Percentiles rank a stretch among this genome's conserved stretches.
These are phyloP conservation scores for Calephelis nemesis DNA, from an alignment of 1,140 invertebrate species.

Conservation along the genomic window DNA sequence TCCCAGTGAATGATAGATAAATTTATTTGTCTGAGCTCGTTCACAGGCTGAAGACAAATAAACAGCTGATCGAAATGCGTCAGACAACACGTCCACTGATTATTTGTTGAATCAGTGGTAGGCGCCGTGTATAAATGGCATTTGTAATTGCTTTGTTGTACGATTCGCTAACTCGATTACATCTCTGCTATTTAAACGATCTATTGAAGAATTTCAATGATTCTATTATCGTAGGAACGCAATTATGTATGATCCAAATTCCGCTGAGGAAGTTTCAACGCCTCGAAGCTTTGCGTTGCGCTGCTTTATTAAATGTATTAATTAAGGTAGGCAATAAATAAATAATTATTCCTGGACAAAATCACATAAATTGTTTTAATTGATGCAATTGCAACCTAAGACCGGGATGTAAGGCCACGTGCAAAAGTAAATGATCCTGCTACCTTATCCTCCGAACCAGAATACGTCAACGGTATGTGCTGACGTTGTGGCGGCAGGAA, in stretches of 20 bases:
- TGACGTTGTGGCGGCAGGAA: too few relatives aligned
- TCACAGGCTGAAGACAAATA: slow-evolving; percentile 1
- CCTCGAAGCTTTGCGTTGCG: too few relatives aligned
- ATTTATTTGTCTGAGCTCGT: background rate
- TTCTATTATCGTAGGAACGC: background rate
- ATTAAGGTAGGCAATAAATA: too few relatives aligned
- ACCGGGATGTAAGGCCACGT: too few relatives aligned
- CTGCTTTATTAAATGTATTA: too few relatives aligned
- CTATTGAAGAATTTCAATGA: background rate
- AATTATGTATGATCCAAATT: background rate
- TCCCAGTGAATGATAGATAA: background rate
- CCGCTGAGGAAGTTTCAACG: too few relatives aligned
- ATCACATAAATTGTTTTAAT: too few relatives aligned
- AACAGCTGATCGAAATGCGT: slow-evolving; percentile 9
- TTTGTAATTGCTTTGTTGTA: slow-evolving; percentile 2
- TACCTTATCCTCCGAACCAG: too few relatives aligned
- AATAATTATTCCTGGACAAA: too few relatives aligned
- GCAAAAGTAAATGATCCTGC: too few relatives aligned
- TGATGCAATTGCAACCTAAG: background rate
- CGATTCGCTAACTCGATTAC: slow-evolving; percentile 2
- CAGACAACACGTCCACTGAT: background rate
- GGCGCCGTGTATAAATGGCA: background rate
- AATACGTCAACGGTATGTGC: too few relatives aligned
- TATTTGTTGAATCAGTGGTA: background rate
- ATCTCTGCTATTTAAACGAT: background rate